Conservation (phyloP, 2,888 invertebrate genomes). For the Cosmia trapezina region DNA sequence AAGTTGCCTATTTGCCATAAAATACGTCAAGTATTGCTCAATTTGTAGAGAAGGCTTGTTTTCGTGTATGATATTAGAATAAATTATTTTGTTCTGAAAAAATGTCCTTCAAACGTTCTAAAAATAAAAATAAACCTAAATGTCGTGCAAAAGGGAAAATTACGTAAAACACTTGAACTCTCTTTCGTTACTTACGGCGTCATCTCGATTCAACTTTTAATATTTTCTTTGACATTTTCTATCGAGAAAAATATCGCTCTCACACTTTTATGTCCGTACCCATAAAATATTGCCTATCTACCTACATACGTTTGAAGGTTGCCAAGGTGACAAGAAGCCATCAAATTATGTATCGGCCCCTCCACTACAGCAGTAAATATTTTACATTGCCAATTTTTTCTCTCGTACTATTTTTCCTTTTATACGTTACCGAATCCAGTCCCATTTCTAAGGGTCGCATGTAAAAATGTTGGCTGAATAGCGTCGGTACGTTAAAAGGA, state of each 20-base stretch:
- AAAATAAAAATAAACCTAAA: slow-evolving; percentile 15
- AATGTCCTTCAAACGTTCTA: not conserved
- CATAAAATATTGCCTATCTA: slow-evolving; percentile 59
- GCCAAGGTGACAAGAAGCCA: slow-evolving; percentile 67
- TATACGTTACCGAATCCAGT: slow-evolving; percentile 46
- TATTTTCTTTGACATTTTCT: slow-evolving; percentile 55
- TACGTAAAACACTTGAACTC: slow-evolving; percentile 26
- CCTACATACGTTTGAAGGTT: slow-evolving; percentile 57
- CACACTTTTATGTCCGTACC: slow-evolving; percentile 55
- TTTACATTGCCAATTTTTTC: slow-evolving; percentile 59
- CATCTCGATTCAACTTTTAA: slow-evolving; percentile 51
- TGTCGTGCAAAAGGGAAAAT: slow-evolving; percentile 15
- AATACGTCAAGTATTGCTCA: not conserved
- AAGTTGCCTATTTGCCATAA: too few relatives aligned
- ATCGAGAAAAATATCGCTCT: slow-evolving; percentile 44
- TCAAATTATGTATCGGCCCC: slow-evolving; percentile 66
- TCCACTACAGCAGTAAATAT: slow-evolving; percentile 63
- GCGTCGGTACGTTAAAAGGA: slow-evolving; percentile 47
- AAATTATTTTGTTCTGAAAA: slow-evolving; percentile 16
- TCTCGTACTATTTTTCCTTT: slow-evolving; percentile 45
- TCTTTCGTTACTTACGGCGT: slow-evolving; percentile 27
- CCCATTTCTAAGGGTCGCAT: slow-evolving; percentile 48
- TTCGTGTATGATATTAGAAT: not conserved
- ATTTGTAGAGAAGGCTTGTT: not conserved
- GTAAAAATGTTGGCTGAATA: slow-evolving; percentile 54